Evolutionary conservation across 2,797 vertebrate genomes (phyloP).

Genomic region (Botia almorhae): DNA sequence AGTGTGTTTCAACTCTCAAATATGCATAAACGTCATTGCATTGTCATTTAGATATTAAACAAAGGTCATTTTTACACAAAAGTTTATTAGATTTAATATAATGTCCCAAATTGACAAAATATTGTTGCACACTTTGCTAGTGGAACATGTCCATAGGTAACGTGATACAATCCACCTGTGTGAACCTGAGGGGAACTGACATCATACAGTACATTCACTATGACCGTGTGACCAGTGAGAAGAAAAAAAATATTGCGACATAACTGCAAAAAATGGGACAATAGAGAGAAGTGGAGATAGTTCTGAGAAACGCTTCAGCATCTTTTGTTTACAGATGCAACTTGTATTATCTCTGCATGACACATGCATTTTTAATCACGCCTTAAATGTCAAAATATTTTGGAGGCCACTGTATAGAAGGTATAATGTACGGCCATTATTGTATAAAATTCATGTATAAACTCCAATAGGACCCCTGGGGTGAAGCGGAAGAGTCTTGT

Average conservation of each 20-base stretch:
- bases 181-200: not conserved
- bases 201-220: not conserved
- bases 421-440: not conserved
- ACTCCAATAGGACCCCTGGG: not conserved
- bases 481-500: not conserved
- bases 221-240: not conserved
- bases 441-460: too few species aligned
- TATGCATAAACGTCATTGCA: too few species aligned
- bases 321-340: not conserved
- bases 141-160: not conserved
- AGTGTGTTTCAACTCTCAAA: too few species aligned
- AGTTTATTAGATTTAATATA: too few species aligned
- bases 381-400: not conserved
- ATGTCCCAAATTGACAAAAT: not conserved
- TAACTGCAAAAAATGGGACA: conserved; percentile 1
- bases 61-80: too few species aligned
- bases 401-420: not conserved
- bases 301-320: not conserved
- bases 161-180: not conserved
- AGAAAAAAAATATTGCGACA: not conserved
- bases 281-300: not conserved
- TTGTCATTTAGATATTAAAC: too few species aligned
- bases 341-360: not conserved
- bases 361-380: not conserved
- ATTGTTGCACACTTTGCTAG: not conserved